Evolutionary conservation across 1,140 invertebrate species (phyloP), one percentile per base, ranked within the genome.

Genomic region (Eubasilissa regina): DNA sequence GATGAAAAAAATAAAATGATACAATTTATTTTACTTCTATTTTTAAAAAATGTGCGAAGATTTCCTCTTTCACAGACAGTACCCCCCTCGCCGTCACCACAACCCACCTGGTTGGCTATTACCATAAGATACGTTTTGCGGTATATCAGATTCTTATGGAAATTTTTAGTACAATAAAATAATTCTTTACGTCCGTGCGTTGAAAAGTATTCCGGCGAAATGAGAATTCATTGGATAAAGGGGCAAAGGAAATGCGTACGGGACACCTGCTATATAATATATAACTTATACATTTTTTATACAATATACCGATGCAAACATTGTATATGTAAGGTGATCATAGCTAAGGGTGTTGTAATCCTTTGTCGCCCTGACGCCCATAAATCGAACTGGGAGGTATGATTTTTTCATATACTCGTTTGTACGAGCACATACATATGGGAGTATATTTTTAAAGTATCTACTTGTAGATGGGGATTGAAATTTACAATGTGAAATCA

Each of bases 101-200:
- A 15, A 51, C n/a, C n/a, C 48, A 51, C 48, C 48, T 25, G 19
- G 10, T 0, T 43, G 35, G 25, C 60, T 35, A 64, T 64, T 64
- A 64, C 60, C 60, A 43, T 64, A 64, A 64, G 60, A 64, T 51
- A 51, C 48, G 60, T 81, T 77, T 62, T 58, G 51, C 17, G 70
- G 75, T 53, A 78, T 81, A 81, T 78, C 45, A 78, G 79, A 81
- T 81, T 81, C 79, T 53, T 81, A 78, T 81, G 75, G 56, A 78
- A 81, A 81, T 78, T 77, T 56, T 58, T 17, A 6, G 55, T 25
- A 73, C 48, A 72, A 53, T 77, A 78, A 75, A 81, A 81, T 74
- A 77, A 77, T 77, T 81, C 75, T 45, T 81, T 81, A 47, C 74
- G 19, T 19, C 21, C 48, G 17, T 77, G 17, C 21, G 21, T 21